Evolutionary conservation across 2,888 invertebrate genomes (phyloP), one percentile per base, ranked within the genome.

Genomic region (Pollenia amentaria): DNA sequence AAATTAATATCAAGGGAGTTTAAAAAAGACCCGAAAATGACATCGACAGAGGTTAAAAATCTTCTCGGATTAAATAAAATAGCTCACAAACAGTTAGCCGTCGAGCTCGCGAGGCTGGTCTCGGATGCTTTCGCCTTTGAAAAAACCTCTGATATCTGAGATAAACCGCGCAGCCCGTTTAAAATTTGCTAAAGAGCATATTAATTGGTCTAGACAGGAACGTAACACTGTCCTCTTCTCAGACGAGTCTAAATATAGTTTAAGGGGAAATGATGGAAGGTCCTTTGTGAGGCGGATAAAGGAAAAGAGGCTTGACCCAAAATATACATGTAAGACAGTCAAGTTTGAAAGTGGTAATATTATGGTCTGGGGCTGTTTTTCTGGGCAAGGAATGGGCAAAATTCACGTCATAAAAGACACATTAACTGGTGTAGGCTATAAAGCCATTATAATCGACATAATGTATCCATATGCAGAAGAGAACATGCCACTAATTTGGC

Each of bases 181-280:
- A 51, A 51, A 51, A 51, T 51, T 51, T 51, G 51, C 51, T 51
- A 16, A 51, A 60, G 12, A 18, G 3, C 57, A 57, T 18, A 53
- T 53, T 53, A 53, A 53, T 18, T 53, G 53, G 53, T 53, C 12
- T 53, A 57, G 57, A 57, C 57, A 21, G 21, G n/a, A n/a, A n/a
- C n/a, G n/a, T n/a, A n/a, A n/a, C n/a, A n/a, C n/a, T n/a, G n/a
- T n/a, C n/a, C n/a, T n/a, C n/a, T n/a, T n/a, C n/a, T n/a, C n/a
- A n/a, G n/a, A n/a, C n/a, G n/a, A n/a, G n/a, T n/a, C n/a, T n/a
- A 65, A 65, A 46, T 65, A 21, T n/a, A 72, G 57, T 55, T 55
- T 57, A 72, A 70, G 53, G 51, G 70, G 53, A 6, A 16, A n/a
- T 57, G 40, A 44, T 42, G 72, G 70, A 38, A 70, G 70, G 11